phyloP scores from a whole-genome alignment of 2,113 vertebrate genomes.

The Oreotrochilus melanogaster region DNA sequence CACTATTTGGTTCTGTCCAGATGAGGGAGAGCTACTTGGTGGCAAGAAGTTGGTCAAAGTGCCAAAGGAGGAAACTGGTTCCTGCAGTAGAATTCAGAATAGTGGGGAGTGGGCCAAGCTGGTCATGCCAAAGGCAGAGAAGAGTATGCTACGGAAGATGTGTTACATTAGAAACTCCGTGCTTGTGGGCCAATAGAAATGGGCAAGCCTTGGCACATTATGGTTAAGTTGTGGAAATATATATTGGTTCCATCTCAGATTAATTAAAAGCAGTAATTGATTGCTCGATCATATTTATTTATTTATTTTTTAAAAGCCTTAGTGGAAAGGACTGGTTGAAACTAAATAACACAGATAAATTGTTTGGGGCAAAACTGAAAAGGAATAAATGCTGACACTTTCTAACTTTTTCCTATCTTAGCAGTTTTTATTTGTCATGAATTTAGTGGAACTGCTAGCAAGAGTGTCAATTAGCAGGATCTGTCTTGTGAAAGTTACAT shows the following conservation, averaged over 20 bases:
- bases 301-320: neutral
- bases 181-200: neutral
- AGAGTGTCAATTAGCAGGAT: neutral
- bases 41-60: neutral
- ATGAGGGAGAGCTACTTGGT: fast-evolving
- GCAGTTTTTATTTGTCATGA: neutral
- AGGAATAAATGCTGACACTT: neutral
- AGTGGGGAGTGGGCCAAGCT: neutral
- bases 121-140: neutral
- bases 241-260: neutral
- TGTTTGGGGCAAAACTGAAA: neutral
- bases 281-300: neutral
- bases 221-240: neutral
- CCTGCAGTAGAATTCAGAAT: neutral
- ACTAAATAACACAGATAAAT: neutral
- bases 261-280: neutral
- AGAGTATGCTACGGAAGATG: neutral
- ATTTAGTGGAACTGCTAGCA: neutral
- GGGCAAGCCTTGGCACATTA: neutral
- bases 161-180: neutral
- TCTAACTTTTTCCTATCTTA: neutral
- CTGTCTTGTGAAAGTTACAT: neutral
- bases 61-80: neutral
- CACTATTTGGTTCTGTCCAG: neutral
- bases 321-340: neutral